Percentiles rank a stretch among this genome's conserved stretches.
phyloP scores from a whole-genome alignment of 2,113 vertebrate genomes.

The Potamarius usumacintae region DNA sequence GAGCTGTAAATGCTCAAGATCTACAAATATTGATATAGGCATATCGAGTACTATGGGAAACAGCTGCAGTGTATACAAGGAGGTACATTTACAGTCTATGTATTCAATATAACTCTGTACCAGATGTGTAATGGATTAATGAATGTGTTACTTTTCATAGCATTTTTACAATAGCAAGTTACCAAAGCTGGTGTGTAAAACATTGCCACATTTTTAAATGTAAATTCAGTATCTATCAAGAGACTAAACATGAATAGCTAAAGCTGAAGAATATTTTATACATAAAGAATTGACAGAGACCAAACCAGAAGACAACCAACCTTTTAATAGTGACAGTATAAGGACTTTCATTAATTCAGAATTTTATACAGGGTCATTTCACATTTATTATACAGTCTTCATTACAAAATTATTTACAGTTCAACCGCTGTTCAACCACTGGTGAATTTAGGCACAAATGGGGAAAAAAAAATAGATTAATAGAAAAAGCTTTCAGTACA shows the following conservation, averaged over 20 bases:
- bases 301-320: neutral
- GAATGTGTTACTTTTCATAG: neutral
- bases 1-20: neutral
- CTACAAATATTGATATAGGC: neutral
- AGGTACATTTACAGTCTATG: neutral
- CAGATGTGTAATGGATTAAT: too few relatives aligned
- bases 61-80: neutral
- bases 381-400: conserved; percentile 51
- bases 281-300: neutral
- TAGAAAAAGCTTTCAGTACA: conserved; percentile 47
- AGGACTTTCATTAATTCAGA: conserved; percentile 26
- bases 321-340: neutral
- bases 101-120: neutral
- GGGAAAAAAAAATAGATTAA: conserved; percentile 13
- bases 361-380: conserved; percentile 53
- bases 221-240: neutral
- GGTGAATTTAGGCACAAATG: conserved; percentile 53
- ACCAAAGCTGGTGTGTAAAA: neutral
- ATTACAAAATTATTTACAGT: conserved; percentile 59
- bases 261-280: neutral
- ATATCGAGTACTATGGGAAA: neutral
- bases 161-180: neutral
- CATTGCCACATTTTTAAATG: neutral
- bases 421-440: conserved; percentile 24
- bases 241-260: neutral